Evolutionary conservation across 2,888 invertebrate genomes (phyloP).

Genomic region (Andrena marginata): DNA sequence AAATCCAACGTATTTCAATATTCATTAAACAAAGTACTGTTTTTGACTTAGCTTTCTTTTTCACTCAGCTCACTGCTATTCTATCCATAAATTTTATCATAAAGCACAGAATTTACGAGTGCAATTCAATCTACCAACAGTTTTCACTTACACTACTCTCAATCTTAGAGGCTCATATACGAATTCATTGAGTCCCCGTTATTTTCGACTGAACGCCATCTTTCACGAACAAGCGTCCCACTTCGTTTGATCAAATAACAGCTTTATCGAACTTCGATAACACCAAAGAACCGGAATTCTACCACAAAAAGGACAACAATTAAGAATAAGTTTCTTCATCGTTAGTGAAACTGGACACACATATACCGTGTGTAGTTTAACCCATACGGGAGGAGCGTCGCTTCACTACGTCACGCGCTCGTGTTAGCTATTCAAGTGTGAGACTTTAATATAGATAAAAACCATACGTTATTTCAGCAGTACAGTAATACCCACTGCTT

Average conservation of each 20-base stretch:
- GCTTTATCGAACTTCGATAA: neutral
- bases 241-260: neutral
- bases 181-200: constrained; percentile 16
- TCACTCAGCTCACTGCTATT: too few species aligned
- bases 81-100: too few species aligned
- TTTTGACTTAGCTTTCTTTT: too few species aligned
- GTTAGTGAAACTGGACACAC: constrained; percentile 15
- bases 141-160: neutral
- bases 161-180: neutral
- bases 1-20: neutral
- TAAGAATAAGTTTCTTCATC: constrained; percentile 3
- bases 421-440: too few species aligned
- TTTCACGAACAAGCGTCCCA: constrained; percentile 1
- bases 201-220: constrained; percentile 20
- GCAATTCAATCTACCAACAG: neutral
- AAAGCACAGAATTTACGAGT: neutral
- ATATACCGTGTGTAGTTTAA: neutral
- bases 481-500: too few species aligned
- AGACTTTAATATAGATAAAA: too few species aligned
- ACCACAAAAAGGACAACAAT: neutral
- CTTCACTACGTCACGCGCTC: too few species aligned
- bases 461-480: too few species aligned
- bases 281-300: neutral
- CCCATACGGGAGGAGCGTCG: too few species aligned
- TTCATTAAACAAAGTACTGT: neutral